A percentile compares a stretch with the other conserved stretches of the same genome.
These are phyloP conservation scores for Arge pagana DNA, from an alignment of 2,888 invertebrate genomes.

Conservation along the genomic window DNA sequence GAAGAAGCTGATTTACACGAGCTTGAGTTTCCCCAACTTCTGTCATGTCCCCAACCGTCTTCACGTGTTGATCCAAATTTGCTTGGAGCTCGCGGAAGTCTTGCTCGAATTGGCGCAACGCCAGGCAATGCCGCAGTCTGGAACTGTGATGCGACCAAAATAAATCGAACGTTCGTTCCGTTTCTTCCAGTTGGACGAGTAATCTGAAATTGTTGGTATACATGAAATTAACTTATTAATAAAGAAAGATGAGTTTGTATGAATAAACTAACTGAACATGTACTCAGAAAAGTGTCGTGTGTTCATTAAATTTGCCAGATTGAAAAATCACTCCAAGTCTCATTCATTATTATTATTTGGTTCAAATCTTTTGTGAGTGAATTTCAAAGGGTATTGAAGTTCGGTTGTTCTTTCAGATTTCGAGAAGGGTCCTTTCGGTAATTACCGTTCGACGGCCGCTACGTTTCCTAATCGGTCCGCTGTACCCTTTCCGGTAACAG, in stretches of 20 bases:
- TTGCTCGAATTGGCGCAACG: slow-evolving; percentile 91
- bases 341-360: too few relatives aligned
- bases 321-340: too few relatives aligned
- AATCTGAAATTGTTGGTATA: too few relatives aligned
- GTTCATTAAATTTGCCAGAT: too few relatives aligned
- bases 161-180: slow-evolving; percentile 89
- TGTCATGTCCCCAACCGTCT: slow-evolving; percentile 80
- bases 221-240: too few relatives aligned
- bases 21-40: slow-evolving; percentile 88
- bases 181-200: slow-evolving; percentile 91
- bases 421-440: slow-evolving; percentile 18
- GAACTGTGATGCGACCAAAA: slow-evolving; percentile 94
- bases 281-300: too few relatives aligned
- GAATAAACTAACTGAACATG: too few relatives aligned
- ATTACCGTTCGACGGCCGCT: slow-evolving; percentile 87
- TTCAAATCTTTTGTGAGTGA: too few relatives aligned
- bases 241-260: too few relatives aligned
- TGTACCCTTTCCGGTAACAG: slow-evolving; percentile 61
- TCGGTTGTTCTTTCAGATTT: too few relatives aligned
- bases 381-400: too few relatives aligned
- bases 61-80: slow-evolving; percentile 78
- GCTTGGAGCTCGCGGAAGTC: slow-evolving; percentile 90
- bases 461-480: slow-evolving; percentile 82
- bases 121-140: slow-evolving; percentile 86
- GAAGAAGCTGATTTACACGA: slow-evolving; percentile 77